Conservation (phyloP, 2,888 invertebrate genomes). For the Apotomis betuletana region DNA sequence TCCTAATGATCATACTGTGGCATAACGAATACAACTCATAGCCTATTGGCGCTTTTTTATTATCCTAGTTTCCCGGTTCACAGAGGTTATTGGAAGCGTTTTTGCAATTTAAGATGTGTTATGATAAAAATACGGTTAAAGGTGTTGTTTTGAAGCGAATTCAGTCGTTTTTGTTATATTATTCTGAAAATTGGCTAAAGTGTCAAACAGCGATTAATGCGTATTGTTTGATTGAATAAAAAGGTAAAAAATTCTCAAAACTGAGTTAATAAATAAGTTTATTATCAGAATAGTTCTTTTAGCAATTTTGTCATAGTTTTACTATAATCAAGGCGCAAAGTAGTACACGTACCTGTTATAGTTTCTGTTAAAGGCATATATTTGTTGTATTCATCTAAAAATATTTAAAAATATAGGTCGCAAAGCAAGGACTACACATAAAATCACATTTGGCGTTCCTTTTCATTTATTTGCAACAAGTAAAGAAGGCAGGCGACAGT, state of each 20-base stretch:
- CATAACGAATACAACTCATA: conserved; percentile 39
- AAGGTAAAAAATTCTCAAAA: no score
- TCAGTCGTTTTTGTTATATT: neutral
- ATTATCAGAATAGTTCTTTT: no score
- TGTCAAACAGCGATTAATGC: neutral
- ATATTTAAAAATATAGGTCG: conserved; percentile 32
- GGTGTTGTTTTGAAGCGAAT: neutral
- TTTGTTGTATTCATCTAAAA: conserved; percentile 18
- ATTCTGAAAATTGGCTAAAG: neutral
- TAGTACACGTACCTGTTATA: no score
- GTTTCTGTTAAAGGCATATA: no score
- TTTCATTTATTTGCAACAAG: no score
- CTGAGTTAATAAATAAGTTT: no score
- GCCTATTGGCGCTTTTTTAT: conserved; percentile 38
- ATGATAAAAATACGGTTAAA: neutral
- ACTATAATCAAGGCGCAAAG: no score
- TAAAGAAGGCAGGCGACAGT: no score
- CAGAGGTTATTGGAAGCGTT: conserved; percentile 12
- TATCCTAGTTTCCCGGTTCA: conserved; percentile 24
- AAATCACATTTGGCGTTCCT: conserved; percentile 13
- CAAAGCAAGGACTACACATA: conserved; percentile 7
- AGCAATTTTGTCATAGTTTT: no score
- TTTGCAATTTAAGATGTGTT: neutral
- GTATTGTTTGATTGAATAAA: neutral
- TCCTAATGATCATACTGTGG: conserved; percentile 49